phyloP scores from a whole-genome alignment of 2,797 vertebrate genomes.

The Apogon talboti region DNA sequence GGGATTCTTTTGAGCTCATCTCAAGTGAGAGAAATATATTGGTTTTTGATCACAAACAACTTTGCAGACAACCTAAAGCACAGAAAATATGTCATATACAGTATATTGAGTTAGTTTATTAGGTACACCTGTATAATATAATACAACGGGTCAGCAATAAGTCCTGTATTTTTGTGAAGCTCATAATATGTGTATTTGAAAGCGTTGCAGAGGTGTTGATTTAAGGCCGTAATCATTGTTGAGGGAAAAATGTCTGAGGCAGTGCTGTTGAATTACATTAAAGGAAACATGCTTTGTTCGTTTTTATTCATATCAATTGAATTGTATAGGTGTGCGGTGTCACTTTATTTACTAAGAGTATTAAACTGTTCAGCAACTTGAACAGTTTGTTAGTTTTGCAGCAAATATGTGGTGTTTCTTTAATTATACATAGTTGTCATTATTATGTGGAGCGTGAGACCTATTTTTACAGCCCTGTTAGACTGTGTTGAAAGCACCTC shows the following conservation, averaged over 20 bases:
- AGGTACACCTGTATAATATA: conserved; percentile 6
- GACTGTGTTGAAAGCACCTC: conserved; percentile 27
- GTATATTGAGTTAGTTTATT: conserved; percentile 15
- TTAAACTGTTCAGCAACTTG: neutral
- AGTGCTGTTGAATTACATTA: neutral
- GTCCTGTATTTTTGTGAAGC: neutral
- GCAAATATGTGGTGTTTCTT: neutral
- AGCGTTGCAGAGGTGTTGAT: neutral
- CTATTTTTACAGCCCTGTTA: conserved; percentile 34
- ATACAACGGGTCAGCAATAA: conserved; percentile 1
- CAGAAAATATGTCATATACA: neutral
- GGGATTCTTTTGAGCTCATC: conserved; percentile 20
- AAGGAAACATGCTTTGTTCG: neutral
- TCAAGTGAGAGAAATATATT: conserved; percentile 15
- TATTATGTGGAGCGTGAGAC: conserved; percentile 14
- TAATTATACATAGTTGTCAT: neutral
- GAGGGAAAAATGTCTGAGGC: neutral
- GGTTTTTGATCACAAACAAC: conserved; percentile 21
- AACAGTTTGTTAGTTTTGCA: neutral
- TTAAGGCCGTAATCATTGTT: neutral
- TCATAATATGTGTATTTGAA: neutral
- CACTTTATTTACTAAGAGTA: neutral
- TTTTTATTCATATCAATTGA: neutral
- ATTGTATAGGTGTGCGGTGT: neutral
- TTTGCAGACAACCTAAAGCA: conserved; percentile 2